Evolutionary conservation across 1,140 invertebrate genomes (phyloP), one percentile per base, ranked within the genome.

Genomic region (Eupristina koningsbergeri): DNA sequence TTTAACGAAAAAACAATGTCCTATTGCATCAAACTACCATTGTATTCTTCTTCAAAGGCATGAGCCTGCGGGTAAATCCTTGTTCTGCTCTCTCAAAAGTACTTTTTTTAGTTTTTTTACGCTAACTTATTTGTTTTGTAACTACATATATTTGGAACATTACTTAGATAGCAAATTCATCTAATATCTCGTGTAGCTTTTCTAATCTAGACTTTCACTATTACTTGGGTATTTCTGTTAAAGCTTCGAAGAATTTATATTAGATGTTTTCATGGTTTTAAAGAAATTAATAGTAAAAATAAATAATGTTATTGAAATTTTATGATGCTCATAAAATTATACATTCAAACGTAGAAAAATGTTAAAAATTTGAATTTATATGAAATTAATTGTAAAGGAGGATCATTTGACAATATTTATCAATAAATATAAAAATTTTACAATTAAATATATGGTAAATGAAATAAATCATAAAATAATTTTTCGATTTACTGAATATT

Each of bases 41-140:
- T 75, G 78, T 58, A 74, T 86, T 83, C 90, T 91, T 90, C 89
- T 90, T 89, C 85, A 83, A 86, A 67, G 84, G 88, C 89, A 88
- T 89, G 86, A 87, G 88, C 88, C 89, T 86, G 86, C 86, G 83
- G 89, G 88, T 88, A 63, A 61, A 67, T 85, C 86, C 86, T 87
- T 87, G 86, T 36, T 19, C 17, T 34, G 58, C 36, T 73, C 80
- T 64, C 58, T 76, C 22, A 86, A 81, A 85, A 86, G 86, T 84
- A 86, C 87, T 86, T 87, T 64, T 84, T 67, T n/a, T 77, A 83
- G 85, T 76, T 67, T 31, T 61, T 39, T 47, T 31, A 5, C 47
- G 1, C 29, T 29, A 39, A 29, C n/a, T 67, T 61, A 11, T 26
- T 26, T 6, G 0, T 26, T 31, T 19, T 71, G 36, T 71, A 69